A percentile compares a stretch with the other conserved stretches of the same genome.
These are phyloP conservation scores for Pipistrellus nathusii DNA, from an alignment of 2,797 vertebrate species.

Conservation along the genomic window DNA sequence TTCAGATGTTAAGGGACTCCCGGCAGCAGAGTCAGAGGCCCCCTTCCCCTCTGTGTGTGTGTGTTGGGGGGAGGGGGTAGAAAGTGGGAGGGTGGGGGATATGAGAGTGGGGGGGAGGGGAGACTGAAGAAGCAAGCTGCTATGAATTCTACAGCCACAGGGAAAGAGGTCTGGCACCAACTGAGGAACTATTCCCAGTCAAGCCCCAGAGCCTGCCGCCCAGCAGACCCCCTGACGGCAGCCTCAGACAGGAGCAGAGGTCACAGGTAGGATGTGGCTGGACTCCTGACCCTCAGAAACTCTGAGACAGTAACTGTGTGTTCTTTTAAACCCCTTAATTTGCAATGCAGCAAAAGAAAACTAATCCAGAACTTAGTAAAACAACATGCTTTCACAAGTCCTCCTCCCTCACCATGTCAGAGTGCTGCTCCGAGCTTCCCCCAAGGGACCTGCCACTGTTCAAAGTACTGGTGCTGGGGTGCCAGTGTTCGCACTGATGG, in stretches of 20 bases:
- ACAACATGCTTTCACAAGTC: not conserved
- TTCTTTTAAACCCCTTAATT: not conserved
- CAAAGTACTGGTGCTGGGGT: fast-evolving
- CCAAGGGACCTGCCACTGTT: not conserved
- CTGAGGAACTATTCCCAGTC: not conserved
- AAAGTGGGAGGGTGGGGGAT: no score
- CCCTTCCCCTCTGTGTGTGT: no score
- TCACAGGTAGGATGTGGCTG: fast-evolving
- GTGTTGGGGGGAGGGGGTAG: no score
- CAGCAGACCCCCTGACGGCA: not conserved
- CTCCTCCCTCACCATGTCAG: not conserved
- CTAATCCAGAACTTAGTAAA: not conserved
- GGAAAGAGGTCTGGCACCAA: not conserved
- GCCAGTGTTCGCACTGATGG: not conserved
- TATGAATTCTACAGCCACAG: not conserved
- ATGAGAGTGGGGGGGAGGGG: no score
- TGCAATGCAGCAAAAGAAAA: not conserved
- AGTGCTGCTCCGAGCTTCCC: not conserved
- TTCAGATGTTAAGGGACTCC: not conserved
- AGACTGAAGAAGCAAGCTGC: not conserved
- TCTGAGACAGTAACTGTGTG: not conserved
- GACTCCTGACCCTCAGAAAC: not conserved
- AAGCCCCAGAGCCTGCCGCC: not conserved
- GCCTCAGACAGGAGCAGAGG: not conserved
- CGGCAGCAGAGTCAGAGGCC: no score